A percentile compares a stretch with the other conserved stretches of the same genome.
Conservation (phyloP, 2,888 invertebrate species). For the Heliconius aoede region DNA sequence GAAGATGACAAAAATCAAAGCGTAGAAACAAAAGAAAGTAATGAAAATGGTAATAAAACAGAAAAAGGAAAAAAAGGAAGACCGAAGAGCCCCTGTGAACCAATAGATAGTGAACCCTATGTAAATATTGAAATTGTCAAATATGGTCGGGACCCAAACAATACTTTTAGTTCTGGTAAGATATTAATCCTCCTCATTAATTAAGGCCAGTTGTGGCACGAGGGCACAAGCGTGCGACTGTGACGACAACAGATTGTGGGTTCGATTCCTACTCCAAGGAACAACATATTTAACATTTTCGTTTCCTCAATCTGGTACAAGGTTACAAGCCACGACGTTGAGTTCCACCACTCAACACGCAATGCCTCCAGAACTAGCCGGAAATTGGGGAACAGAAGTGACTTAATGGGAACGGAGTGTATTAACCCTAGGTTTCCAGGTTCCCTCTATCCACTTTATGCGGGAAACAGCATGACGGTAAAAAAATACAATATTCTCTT, state of each 20-base stretch:
- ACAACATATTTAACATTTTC: not conserved
- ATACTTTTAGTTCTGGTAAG: conserved; percentile 87
- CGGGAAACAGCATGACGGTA: too few relatives aligned
- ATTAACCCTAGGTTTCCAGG: too few relatives aligned
- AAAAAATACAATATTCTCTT: not conserved
- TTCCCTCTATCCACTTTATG: too few relatives aligned
- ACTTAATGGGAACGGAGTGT: too few relatives aligned
- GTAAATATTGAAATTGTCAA: conserved; percentile 88
- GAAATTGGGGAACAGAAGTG: too few relatives aligned
- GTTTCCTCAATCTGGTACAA: not conserved
- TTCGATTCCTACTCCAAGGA: not conserved
- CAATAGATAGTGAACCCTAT: conserved; percentile 85
- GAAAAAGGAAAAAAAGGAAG: conserved; percentile 75
- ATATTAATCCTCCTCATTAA: not conserved
- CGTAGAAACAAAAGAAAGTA: conserved; percentile 50
- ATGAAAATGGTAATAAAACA: conserved; percentile 60
- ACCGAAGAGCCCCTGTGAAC: conserved; percentile 87
- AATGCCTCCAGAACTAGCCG: not conserved
- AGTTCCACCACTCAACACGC: too few relatives aligned
- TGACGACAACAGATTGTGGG: not conserved
- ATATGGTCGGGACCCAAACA: conserved; percentile 87
- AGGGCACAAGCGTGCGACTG: not conserved
- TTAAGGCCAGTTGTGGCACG: not conserved
- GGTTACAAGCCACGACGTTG: too few relatives aligned
- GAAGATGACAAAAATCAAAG: conserved; percentile 56